phyloP scores from a whole-genome alignment of 2,113 vertebrate genomes.

The Urocitellus parryii region DNA sequence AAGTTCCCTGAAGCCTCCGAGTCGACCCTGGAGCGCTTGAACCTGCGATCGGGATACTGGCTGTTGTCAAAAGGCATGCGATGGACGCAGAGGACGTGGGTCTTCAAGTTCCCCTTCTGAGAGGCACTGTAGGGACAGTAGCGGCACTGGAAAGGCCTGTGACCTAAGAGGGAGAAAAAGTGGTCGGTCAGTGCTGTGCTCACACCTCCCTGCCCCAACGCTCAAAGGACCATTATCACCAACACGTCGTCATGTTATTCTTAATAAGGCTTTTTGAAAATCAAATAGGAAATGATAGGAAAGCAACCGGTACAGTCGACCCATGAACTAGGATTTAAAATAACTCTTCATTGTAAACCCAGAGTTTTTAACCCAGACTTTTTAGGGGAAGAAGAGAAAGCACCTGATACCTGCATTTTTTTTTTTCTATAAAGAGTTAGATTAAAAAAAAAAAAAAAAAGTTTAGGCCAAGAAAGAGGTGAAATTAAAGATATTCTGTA shows the following conservation, averaged over 20 bases:
- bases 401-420: neutral
- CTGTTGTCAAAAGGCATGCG: conserved; percentile 98
- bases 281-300: neutral
- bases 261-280: neutral
- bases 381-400: neutral
- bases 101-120: conserved; percentile 99
- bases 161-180: conserved; percentile 88
- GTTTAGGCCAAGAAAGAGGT: neutral
- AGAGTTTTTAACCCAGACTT: neutral
- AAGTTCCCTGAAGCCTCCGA: conserved; percentile 86
- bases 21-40: conserved; percentile 94
- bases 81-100: conserved; percentile 96
- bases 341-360: neutral
- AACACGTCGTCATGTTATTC: accelerated
- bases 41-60: conserved; percentile 96
- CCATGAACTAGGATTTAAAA: neutral
- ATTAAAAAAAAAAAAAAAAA: no score
- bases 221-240: accelerated
- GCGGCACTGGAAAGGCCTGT: conserved; percentile 94
- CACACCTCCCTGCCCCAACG: accelerated
- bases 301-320: neutral
- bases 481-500: neutral
- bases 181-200: conserved; percentile 58
- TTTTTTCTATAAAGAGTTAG: neutral
- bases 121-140: conserved; percentile 97